These are phyloP conservation scores for Brachirus orientalis DNA, from an alignment of 2,113 vertebrate genomes.

Conservation along the genomic window DNA sequence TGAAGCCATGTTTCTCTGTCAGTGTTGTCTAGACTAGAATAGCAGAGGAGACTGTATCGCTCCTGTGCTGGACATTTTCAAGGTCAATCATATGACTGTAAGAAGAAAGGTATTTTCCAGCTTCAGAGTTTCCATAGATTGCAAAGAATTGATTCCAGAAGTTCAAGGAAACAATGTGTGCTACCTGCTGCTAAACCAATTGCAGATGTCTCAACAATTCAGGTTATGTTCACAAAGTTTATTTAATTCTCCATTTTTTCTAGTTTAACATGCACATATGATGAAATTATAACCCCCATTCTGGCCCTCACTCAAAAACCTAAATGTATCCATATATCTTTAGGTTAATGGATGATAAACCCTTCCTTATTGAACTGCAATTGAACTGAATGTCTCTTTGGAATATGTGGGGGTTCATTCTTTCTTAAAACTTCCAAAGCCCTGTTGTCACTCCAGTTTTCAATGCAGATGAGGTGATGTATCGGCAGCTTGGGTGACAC, in stretches of 20 bases:
- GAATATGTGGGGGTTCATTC: conserved; percentile 3
- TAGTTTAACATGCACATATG: too few species aligned
- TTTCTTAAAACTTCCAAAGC: conserved; percentile 5
- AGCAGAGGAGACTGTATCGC: conserved; percentile 34
- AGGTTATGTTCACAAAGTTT: too few species aligned
- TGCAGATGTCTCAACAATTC: too few species aligned
- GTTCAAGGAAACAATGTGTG: background rate
- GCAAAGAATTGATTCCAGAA: background rate
- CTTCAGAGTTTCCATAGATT: background rate
- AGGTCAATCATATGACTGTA: conserved; percentile 19
- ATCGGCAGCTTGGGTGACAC: conserved; percentile 40
- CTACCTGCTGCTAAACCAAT: background rate
- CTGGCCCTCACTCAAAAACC: too few species aligned
- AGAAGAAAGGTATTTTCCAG: conserved; percentile 12
- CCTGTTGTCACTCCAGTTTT: conserved; percentile 9
- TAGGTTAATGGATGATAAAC: background rate
- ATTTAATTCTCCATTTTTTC: too few species aligned
- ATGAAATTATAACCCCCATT: too few species aligned
- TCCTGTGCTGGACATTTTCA: conserved; percentile 8
- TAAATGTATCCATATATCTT: background rate
- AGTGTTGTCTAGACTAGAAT: conserved; percentile 55
- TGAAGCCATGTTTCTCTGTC: conserved; percentile 50
- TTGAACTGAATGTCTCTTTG: conserved; percentile 2
- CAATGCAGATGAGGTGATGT: conserved; percentile 24
- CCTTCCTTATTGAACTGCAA: background rate